Base-by-base conservation (phyloP, 2,113 vertebrate genomes). In the Engraulis encrasicolus region DNA sequence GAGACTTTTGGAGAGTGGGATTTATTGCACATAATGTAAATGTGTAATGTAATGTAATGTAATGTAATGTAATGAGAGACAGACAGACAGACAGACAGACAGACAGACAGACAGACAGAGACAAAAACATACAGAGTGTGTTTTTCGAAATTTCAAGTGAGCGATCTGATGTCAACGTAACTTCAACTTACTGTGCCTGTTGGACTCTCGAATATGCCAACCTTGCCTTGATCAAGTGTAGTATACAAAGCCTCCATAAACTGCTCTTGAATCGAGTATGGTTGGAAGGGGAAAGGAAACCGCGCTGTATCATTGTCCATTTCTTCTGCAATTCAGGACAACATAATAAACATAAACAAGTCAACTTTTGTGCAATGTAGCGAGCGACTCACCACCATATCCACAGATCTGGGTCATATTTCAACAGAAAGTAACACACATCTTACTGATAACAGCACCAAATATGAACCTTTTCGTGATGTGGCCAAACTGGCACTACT, bases 171-270 rank as follows among this genome's bases (percentile, higher is more conserved):
- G 0, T 27, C 20, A 71, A 3, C 6, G 23, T 23, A 27, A 23
- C 54, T 27, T 14, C 27, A 48, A 90, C 96, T 91, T 88, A 99
- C 97, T 85, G 97, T 99, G 90, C 98, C 97, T 14, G 97, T 99
- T 11, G 98, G 97, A 86, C 97, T 99, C 91, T 99, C 97, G 92
- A 99, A 99, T 91, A 99, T 97, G 20, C 97, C 97, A 83, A 98
- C 94, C 91, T 96, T 96, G 19, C 97, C 95, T 27, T 92, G 92
- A 49, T 98, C 96, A 31, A 99, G 90, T 23, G 95, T 93, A 5
- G 27, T 61, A 88, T 99, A 99, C 31, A 99, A 91, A 6, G 95
- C 91, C 34, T 92, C 83, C 98, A 99, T 99, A 84, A 99, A 99
- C 87, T 95, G 92, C 88, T 96, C 94, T 91, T 98, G 97, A 88